Conservation (phyloP, 2,797 vertebrate species). For the Hemitrygon akajei region DNA sequence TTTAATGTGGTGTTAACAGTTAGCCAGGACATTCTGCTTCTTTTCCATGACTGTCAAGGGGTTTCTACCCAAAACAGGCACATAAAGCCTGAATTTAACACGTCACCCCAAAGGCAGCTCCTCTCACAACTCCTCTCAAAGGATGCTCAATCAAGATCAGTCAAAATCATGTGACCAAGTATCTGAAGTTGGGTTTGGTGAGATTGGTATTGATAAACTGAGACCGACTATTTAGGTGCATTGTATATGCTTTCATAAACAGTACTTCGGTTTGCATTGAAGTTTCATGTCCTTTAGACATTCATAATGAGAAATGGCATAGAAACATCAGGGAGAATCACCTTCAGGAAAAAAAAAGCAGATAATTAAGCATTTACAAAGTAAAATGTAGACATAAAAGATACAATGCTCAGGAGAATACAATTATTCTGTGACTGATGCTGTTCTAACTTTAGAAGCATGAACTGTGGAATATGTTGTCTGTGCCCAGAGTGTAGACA, state of each 20-base stretch:
- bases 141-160: background rate
- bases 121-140: background rate
- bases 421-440: background rate
- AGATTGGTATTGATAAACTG: background rate
- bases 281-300: background rate
- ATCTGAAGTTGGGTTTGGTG: background rate
- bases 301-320: background rate
- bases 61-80: background rate
- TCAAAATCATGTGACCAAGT: too few species aligned
- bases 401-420: background rate
- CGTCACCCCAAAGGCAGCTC: background rate
- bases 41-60: background rate
- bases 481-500: background rate
- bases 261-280: background rate
- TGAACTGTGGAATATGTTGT: background rate
- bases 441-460: background rate
- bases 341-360: background rate
- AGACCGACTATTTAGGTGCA: background rate
- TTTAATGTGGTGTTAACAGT: background rate
- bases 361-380: background rate
- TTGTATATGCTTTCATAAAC: background rate
- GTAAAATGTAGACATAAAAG: background rate
- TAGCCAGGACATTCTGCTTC: background rate
- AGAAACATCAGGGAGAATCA: background rate
- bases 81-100: background rate